Evolutionary conservation across 2,797 vertebrate genomes (phyloP), one percentile per base, ranked within the genome.

Genomic region (Vireo griseus): DNA sequence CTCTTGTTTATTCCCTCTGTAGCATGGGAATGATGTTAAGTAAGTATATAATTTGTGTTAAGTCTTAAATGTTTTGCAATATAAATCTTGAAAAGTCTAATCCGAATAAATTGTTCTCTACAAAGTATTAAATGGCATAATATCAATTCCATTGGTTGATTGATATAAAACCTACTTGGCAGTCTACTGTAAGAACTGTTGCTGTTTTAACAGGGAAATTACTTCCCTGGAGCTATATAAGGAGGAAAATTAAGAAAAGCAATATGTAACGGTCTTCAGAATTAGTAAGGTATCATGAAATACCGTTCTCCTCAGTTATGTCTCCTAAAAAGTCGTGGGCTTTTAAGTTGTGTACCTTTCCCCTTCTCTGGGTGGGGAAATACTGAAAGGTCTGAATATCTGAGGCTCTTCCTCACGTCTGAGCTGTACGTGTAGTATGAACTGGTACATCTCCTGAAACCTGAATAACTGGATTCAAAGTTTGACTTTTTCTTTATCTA

Each of bases 401-500:
- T 88, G 61, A 68, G 47, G 15, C 19, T 55, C 4, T 78, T 81
- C 50, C 17, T 77, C 62, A 48, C n/a, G 16, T 61, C 90, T 92
- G 42, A 90, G 37, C 59, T 86, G 24, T 67, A 16, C 5, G 3
- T 13, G 15, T 37, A 29, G 31, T 74, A 15, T 61, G 31, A 55
- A 9, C 26, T 88, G 29, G 40, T 42, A 37, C 7, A 4, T 25
- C 28, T 65, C 57, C 54, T 68, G 35, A 69, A 90, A 81, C 62
- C 44, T 91, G 77, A 92, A 28, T 48, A 68, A 90, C 20, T 21
- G 13, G 13, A 68, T 59, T 94, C 61, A 94, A 94, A 91, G 16
- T 18, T 48, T 33, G n/a, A 17, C 25, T 83, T 88, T 88, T 77
- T 92, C 68, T 92, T 97, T 90, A 62, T 35, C 71, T 95, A 19